These are phyloP conservation scores for Argya squamiceps DNA, from an alignment of 2,797 vertebrate genomes.

Conservation along the genomic window DNA sequence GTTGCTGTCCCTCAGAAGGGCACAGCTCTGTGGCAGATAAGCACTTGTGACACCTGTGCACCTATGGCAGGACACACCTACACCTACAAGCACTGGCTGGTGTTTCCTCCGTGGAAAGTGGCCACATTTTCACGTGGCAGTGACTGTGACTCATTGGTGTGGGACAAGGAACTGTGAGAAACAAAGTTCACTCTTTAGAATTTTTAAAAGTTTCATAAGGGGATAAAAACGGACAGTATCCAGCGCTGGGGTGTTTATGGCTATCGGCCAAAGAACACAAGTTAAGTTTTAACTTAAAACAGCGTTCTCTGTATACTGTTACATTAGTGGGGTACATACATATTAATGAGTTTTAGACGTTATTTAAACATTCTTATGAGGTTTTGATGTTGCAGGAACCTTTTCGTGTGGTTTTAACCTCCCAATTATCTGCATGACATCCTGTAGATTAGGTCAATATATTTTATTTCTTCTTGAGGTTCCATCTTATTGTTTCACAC, in stretches of 20 bases:
- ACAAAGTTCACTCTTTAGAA: not conserved
- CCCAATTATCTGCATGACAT: not conserved
- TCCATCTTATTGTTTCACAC: not conserved
- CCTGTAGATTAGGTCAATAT: not conserved
- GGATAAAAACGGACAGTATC: not conserved
- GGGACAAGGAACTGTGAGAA: not conserved
- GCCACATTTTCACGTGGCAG: not conserved
- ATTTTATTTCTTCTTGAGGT: not conserved
- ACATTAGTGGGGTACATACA: not conserved
- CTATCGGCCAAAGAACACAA: not conserved
- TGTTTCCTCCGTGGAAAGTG: not conserved
- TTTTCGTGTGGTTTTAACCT: not conserved
- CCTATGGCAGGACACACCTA: too few relatives aligned
- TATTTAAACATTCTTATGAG: not conserved
- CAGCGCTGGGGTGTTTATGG: not conserved
- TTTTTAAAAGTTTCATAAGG: not conserved
- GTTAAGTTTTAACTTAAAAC: not conserved
- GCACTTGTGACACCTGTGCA: too few relatives aligned
- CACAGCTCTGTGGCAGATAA: not conserved
- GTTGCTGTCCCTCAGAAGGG: not conserved
- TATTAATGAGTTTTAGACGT: not conserved
- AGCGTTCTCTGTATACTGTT: not conserved
- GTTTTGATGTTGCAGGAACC: not conserved
- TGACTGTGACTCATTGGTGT: rapidly evolving
- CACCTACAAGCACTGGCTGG: rapidly evolving